Evolutionary conservation across 2,797 vertebrate species (phyloP), one percentile per base, ranked within the genome.

Genomic region (Hippopotamyrus pictus): DNA sequence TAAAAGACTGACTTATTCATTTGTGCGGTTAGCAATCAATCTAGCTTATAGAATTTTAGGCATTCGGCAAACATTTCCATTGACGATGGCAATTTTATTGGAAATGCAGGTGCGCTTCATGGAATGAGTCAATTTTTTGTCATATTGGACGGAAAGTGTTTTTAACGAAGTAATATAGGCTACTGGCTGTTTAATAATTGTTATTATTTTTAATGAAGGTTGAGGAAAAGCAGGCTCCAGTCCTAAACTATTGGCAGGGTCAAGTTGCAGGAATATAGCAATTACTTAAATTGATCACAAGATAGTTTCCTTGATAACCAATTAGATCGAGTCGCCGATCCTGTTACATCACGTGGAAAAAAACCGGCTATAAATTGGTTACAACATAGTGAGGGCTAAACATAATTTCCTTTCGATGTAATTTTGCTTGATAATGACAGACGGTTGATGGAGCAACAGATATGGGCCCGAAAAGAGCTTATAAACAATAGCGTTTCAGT

Each of bases 231-330:
- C 98, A 99, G 98, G 95, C 97, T 93, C 93, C 93, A 93, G 91
- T 90, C 94, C 94, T 94, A 95, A 97, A 98, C 98, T 98, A 97
- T 97, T 96, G 96, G 92, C 93, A 95, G 96, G 97, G 97, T 98
- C 97, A 96, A 97, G 97, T 97, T 97, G 97, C 98, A 98, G 97
- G 98, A 99, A 98, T 98, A 96, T 97, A 94, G 96, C 98, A 99
- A 99, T 99, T 99, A 99, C 97, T 97, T 97, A 97, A 99, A 99
- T 98, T 98, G 98, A 98, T 98, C 97, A 95, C 97, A 96, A 97
- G 97, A 97, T 96, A 96, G 96, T 97, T 98, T 97, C 96, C 97
- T 96, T 97, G 97, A 98, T 99, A 97, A 97, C 97, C 97, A 98
- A 98, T 98, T 98, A 97, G 95, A 98, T 96, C 95, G 94, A 97